Evolutionary conservation across 2,888 invertebrate species (phyloP), one percentile per base, ranked within the genome.

Genomic region (Torymus auratus): DNA sequence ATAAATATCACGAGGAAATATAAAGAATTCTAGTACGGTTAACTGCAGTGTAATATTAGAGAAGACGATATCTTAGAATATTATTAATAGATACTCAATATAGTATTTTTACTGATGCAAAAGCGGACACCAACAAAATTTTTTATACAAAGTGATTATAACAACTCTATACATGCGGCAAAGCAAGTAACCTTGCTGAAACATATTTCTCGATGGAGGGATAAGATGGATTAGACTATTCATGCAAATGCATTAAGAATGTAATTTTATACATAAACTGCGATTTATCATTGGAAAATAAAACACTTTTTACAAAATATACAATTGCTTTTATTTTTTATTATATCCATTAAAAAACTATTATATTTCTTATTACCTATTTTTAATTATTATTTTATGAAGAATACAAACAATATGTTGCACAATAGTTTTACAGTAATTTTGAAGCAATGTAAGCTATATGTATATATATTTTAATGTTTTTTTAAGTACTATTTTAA

Each of bases 251-350:
- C 81, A 83, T 84, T 85, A 87, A 88, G 85, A 87, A 78, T 81
- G 85, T 88, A 88, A 85, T 89, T 89, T 89, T 89, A 88, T 89
- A 89, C 88, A 86, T 88, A 86, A 83, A 84, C 85, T 85, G 88
- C 83, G 83, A 88, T 86, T 85, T 87, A 87, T 86, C 84, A 87
- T 85, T 86, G 85, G 82, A 85, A 85, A 87, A 89, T 88, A 88
- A 89, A 86, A 85, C 84, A 85, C 84, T 88, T 88, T 89, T 88
- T 89, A 88, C 83, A 85, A 86, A 87, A 82, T 80, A 80, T 20
- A 55, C n/a, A 52, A 7, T 13, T 56, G 2, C 15, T 56, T 55
- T 52, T 4, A 7, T 41, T 41, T 0, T 41, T 7, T 41, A 14
- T 61, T 76, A 28, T 23, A 28, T 55, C 12, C n/a, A 23, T 12